These are phyloP conservation scores for Antrozous pallidus DNA, from an alignment of 2,797 vertebrate species.

Conservation along the genomic window DNA sequence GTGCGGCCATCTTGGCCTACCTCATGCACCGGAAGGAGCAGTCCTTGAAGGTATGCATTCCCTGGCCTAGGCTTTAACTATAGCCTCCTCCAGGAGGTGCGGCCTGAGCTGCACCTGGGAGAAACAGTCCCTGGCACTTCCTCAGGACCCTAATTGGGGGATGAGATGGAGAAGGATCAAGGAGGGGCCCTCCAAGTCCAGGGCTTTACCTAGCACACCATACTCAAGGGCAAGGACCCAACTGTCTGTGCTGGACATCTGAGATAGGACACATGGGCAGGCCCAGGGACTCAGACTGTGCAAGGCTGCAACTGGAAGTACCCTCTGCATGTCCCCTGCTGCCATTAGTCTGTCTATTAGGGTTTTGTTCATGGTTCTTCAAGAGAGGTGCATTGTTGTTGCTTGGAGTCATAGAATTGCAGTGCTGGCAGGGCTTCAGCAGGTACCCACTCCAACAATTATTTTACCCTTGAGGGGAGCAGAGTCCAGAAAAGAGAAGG, in stretches of 20 bases:
- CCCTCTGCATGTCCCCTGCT: accelerated
- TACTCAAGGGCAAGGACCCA: neutral
- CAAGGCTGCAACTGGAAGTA: neutral
- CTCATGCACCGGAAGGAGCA: constrained; percentile 85
- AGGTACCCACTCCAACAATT: neutral
- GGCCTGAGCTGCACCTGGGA: neutral
- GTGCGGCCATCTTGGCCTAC: constrained; percentile 84
- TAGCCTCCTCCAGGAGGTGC: neutral
- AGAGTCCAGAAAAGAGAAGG: neutral
- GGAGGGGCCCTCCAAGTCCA: neutral
- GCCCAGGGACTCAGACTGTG: neutral
- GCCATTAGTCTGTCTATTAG: neutral
- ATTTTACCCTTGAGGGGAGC: neutral
- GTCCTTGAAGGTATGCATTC: constrained; percentile 83
- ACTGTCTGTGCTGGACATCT: neutral
- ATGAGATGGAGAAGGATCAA: neutral
- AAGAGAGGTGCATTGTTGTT: neutral
- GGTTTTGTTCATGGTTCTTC: neutral
- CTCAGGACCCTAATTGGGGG: neutral
- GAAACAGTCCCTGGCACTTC: neutral
- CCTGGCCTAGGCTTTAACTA: neutral
- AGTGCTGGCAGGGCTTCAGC: neutral
- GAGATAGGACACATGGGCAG: neutral
- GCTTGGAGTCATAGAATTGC: neutral
- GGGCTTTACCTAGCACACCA: neutral